Conservation (phyloP, 2,113 vertebrate species). For the Cololabis saira region DNA sequence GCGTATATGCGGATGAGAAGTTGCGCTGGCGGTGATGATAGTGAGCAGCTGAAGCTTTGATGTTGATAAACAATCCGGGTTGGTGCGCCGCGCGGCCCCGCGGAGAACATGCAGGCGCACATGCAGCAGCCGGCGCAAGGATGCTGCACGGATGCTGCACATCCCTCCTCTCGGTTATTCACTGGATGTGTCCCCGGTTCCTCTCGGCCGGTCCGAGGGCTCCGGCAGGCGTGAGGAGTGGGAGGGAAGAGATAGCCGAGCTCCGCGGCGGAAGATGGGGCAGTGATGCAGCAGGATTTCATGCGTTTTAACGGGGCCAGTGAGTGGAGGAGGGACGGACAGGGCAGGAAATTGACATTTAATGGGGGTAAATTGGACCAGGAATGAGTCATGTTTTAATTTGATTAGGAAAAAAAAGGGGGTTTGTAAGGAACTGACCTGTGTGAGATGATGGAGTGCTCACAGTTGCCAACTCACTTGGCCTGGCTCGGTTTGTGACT, state of each 20-base stretch:
- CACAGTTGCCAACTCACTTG: constrained; percentile 59
- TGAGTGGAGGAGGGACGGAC: constrained; percentile 59
- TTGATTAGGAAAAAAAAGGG: constrained; percentile 44
- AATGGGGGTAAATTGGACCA: constrained; percentile 45
- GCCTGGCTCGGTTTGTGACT: constrained; percentile 21
- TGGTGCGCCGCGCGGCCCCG: constrained; percentile 43
- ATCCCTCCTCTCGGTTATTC: not conserved
- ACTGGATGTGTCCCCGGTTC: too few relatives aligned
- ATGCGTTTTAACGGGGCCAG: constrained; percentile 60
- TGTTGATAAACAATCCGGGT: constrained; percentile 69
- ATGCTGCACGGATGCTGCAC: not conserved
- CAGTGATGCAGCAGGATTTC: constrained; percentile 88
- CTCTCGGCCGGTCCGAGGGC: too few relatives aligned
- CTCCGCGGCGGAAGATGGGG: constrained; percentile 67
- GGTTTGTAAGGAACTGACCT: constrained; percentile 46
- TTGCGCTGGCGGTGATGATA: constrained; percentile 40
- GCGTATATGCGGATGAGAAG: constrained; percentile 55
- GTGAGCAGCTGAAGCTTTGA: constrained; percentile 57
- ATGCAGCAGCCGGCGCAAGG: not conserved
- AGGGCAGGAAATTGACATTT: constrained; percentile 62
- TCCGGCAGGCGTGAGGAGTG: too few relatives aligned
- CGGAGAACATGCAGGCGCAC: constrained; percentile 13
- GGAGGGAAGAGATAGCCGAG: constrained; percentile 60
- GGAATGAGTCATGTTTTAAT: constrained; percentile 48
- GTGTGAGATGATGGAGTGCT: constrained; percentile 58